Conservation (phyloP, 1,140 invertebrate genomes). For the Calephelis nemesis region DNA sequence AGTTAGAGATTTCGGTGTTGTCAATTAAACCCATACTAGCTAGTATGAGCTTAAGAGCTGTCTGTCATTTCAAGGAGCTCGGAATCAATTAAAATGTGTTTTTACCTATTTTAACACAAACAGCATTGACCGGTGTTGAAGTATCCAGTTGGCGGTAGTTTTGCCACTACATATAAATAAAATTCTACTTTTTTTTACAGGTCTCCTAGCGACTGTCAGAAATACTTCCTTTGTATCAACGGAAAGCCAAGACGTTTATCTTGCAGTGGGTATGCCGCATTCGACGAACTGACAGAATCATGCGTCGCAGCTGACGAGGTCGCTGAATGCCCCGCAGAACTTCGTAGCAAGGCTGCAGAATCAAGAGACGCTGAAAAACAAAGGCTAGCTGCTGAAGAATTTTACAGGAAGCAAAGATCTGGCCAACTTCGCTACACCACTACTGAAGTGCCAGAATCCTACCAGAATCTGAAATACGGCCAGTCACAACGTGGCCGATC, state of each 20-base stretch:
- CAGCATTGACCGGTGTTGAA: too few relatives aligned
- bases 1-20: too few relatives aligned
- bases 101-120: too few relatives aligned
- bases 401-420: slow-evolving; percentile 29
- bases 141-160: too few relatives aligned
- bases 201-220: slow-evolving; percentile 85
- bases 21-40: too few relatives aligned
- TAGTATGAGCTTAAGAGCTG: too few relatives aligned
- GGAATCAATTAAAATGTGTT: too few relatives aligned
- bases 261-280: slow-evolving; percentile 89
- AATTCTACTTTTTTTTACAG: slow-evolving; percentile 44
- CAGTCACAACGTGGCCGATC: background rate
- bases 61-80: too few relatives aligned
- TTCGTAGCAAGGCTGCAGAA: slow-evolving; percentile 43
- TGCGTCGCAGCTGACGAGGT: slow-evolving; percentile 81
- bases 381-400: slow-evolving; percentile 39
- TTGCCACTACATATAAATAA: too few relatives aligned
- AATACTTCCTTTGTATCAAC: slow-evolving; percentile 90
- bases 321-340: slow-evolving; percentile 49
- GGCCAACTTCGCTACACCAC: background rate
- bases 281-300: slow-evolving; percentile 86
- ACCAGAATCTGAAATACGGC: background rate
- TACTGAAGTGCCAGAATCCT: background rate
- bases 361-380: slow-evolving; percentile 52
- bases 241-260: slow-evolving; percentile 83